phyloP scores from a whole-genome alignment of 2,888 invertebrate genomes.

The Agrotis segetum region DNA sequence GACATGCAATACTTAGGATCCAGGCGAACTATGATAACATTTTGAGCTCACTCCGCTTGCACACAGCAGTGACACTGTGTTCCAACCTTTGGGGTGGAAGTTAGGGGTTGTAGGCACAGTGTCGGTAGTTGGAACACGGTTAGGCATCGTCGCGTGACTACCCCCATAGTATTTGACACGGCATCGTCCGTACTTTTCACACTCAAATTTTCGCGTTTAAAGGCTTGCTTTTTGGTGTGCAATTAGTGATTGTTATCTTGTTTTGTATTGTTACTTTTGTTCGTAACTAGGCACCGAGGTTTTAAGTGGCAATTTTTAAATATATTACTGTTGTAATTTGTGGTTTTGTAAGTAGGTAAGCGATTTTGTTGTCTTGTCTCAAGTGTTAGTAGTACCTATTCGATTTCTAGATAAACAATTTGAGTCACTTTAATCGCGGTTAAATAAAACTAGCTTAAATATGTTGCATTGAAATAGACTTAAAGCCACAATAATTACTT shows the following conservation, averaged over 20 bases:
- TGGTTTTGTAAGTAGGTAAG: constrained; percentile 51
- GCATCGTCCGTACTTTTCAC: constrained; percentile 84
- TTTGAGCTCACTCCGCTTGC: constrained; percentile 62
- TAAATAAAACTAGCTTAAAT: background rate
- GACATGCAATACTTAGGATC: constrained; percentile 85
- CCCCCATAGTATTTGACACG: constrained; percentile 81
- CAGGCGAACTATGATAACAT: constrained; percentile 78
- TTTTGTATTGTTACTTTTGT: constrained; percentile 74
- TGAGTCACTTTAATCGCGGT: background rate
- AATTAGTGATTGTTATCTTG: constrained; percentile 87
- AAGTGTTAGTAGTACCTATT: constrained; percentile 27
- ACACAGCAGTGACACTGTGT: constrained; percentile 56
- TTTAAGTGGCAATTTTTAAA: constrained; percentile 66
- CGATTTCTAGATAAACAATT: constrained; percentile 43
- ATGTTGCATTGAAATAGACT: background rate
- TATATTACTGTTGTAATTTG: constrained; percentile 61
- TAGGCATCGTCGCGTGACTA: constrained; percentile 79
- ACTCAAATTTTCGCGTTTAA: constrained; percentile 86
- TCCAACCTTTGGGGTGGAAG: constrained; percentile 6
- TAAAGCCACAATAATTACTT: constrained; percentile 28
- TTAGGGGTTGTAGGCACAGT: constrained; percentile 51
- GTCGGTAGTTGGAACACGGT: constrained; percentile 65
- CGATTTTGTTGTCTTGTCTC: constrained; percentile 49
- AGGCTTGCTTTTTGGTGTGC: constrained; percentile 83
- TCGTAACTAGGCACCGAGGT: constrained; percentile 60